Evolutionary conservation across 2,113 vertebrate genomes (phyloP).

Genomic region (Thomomys bottae): DNA sequence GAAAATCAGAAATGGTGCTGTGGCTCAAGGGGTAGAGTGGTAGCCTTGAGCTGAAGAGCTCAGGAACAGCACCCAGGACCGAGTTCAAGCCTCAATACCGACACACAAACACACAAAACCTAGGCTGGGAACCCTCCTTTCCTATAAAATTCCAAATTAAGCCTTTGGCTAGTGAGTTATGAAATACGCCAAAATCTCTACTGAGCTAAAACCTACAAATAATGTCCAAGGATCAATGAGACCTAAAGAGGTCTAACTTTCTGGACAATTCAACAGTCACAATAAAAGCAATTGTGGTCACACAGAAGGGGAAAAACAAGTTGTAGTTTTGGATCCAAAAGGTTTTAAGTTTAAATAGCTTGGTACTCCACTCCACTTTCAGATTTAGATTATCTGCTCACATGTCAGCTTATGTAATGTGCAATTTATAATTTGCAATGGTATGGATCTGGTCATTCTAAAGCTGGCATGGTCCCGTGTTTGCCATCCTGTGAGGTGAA

Average conservation of each 20-base stretch:
- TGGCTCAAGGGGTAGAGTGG: too few species aligned
- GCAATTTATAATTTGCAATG: too few species aligned
- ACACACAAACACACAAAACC: too few species aligned
- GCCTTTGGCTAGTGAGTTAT: not conserved
- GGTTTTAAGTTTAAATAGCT: not conserved
- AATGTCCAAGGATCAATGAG: not conserved
- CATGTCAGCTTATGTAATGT: too few species aligned
- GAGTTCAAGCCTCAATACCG: too few species aligned
- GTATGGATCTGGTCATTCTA: too few species aligned
- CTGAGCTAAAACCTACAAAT: not conserved
- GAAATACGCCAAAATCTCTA: constrained; percentile 9
- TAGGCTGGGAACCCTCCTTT: constrained; percentile 20
- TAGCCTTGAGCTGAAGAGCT: too few species aligned
- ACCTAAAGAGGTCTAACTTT: not conserved
- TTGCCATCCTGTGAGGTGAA: too few species aligned
- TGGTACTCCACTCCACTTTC: not conserved
- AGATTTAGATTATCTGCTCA: not conserved
- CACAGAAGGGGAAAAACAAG: not conserved
- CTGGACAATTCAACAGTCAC: not conserved
- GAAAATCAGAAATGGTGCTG: too few species aligned
- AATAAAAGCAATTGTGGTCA: not conserved
- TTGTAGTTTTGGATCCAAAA: not conserved
- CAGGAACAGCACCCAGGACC: too few species aligned
- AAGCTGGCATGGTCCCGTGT: too few species aligned
- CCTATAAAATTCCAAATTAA: not conserved